Evolutionary conservation across 1,140 invertebrate species (phyloP).

Genomic region (Glossosoma conforme): DNA sequence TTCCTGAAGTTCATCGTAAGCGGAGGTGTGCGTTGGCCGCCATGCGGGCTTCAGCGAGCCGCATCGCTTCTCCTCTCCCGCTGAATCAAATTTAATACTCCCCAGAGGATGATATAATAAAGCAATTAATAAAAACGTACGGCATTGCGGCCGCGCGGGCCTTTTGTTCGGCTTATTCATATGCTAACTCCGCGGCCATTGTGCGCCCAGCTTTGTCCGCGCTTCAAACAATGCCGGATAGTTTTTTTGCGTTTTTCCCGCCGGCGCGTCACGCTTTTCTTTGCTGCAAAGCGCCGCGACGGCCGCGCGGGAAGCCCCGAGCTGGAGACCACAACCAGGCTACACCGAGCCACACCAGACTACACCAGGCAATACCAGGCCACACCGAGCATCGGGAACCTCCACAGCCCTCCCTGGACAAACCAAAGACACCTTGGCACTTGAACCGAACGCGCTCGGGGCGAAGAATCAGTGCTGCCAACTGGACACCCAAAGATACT

Average conservation of each 20-base stretch:
- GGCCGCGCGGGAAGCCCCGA: conserved; percentile 16
- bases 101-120: conserved; percentile 31
- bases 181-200: conserved; percentile 40
- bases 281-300: conserved; percentile 17
- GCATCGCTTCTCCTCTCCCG: not conserved
- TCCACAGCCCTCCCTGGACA: no score
- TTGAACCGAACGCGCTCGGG: no score
- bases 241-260: conserved; percentile 24
- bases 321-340: conserved; percentile 8
- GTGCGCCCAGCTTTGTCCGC: conserved; percentile 29
- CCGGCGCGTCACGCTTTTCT: conserved; percentile 24
- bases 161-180: conserved; percentile 46
- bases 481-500: no score
- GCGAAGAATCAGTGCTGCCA: no score
- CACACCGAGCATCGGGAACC: no score
- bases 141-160: conserved; percentile 30
- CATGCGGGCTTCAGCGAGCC: no score
- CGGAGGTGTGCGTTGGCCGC: no score
- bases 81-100: conserved; percentile 31
- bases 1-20: no score
- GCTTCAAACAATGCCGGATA: conserved; percentile 28
- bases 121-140: conserved; percentile 33
- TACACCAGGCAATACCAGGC: no score
- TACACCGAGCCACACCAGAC: conserved; percentile 4
- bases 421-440: no score